A percentile compares a stretch with the other conserved stretches of the same genome.
Evolutionary conservation across 2,797 vertebrate genomes (phyloP).

Genomic region (Thunnus albacares): DNA sequence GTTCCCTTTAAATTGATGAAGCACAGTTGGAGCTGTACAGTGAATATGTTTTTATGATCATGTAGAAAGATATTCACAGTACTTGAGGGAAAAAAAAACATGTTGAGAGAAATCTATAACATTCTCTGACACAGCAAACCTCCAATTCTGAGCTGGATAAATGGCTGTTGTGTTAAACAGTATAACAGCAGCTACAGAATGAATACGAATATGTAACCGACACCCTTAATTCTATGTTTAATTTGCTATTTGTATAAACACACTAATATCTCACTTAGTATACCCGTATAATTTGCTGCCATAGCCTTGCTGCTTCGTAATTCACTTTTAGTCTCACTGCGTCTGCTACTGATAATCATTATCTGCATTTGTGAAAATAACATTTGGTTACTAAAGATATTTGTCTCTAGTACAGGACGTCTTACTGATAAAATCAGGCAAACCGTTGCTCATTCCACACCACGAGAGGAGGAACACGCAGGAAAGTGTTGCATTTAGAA

Average conservation of each 20-base stretch:
- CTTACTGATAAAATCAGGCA: constrained; percentile 21
- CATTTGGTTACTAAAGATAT: constrained; percentile 23
- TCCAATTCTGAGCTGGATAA: background rate
- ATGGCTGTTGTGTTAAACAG: background rate
- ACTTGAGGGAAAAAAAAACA: background rate
- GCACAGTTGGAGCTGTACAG: constrained; percentile 14
- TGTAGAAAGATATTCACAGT: background rate
- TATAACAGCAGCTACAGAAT: background rate
- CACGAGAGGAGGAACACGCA: background rate
- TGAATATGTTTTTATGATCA: constrained; percentile 8
- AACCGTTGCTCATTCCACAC: constrained; percentile 19
- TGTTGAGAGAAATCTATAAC: background rate
- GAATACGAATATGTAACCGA: constrained; percentile 1
- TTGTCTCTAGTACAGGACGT: constrained; percentile 5
- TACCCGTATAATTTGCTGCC: constrained; percentile 26
- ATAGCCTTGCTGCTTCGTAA: constrained; percentile 16
- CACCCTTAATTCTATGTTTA: background rate
- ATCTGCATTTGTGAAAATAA: constrained; percentile 32
- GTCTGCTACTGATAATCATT: constrained; percentile 35
- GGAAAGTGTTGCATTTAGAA: background rate
- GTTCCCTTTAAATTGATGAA: constrained; percentile 12
- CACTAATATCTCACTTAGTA: constrained; percentile 17
- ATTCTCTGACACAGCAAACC: constrained; percentile 6
- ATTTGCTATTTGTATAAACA: constrained; percentile 37
- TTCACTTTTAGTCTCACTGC: constrained; percentile 32